These are phyloP conservation scores for Heliconius erato DNA, from an alignment of 2,888 invertebrate species.

Conservation along the genomic window DNA sequence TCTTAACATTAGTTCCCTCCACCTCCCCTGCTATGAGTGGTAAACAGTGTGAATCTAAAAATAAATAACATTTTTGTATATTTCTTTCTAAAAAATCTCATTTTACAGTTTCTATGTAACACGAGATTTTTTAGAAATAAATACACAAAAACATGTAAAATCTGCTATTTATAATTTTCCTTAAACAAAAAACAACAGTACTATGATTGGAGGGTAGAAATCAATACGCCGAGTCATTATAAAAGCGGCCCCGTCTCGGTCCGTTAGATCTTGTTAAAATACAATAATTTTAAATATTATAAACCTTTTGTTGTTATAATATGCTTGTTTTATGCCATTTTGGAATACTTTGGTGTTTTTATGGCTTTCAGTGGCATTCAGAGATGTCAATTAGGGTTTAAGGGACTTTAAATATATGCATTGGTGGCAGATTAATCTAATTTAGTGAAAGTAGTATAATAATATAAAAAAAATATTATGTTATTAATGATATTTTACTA, in stretches of 20 bases:
- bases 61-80: background rate
- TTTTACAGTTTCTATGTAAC: background rate
- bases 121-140: background rate
- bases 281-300: background rate
- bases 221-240: slow-evolving; percentile 38
- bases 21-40: too few species aligned
- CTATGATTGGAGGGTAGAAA: background rate
- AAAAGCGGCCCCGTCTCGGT: slow-evolving; percentile 38
- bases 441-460: too few species aligned
- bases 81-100: background rate
- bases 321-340: background rate
- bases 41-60: too few species aligned
- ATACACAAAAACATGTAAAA: background rate
- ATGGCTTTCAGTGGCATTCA: background rate
- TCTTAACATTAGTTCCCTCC: too few species aligned
- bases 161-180: background rate
- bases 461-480: too few species aligned
- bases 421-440: too few species aligned
- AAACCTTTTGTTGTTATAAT: background rate
- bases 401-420: background rate
- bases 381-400: background rate
- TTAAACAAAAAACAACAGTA: background rate
- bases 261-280: slow-evolving; percentile 46
- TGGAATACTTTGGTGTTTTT: background rate
- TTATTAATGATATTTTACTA: too few species aligned